phyloP scores from a whole-genome alignment of 2,797 vertebrate genomes.

The Loris lydekkerianus region DNA sequence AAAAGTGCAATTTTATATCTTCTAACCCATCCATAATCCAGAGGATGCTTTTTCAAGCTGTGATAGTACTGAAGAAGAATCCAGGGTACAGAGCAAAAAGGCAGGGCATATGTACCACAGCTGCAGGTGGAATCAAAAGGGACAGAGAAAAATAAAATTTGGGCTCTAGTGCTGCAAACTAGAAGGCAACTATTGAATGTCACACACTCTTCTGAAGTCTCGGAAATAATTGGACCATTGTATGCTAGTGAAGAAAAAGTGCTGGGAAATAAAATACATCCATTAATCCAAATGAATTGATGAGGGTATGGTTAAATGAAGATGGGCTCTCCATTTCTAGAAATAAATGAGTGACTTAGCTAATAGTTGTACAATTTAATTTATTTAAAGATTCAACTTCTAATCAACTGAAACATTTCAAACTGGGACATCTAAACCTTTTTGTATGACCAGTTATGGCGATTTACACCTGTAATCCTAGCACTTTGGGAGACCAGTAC shows the following conservation, averaged over 20 bases:
- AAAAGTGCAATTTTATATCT: neutral
- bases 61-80: neutral
- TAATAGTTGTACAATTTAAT: neutral
- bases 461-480: too few species aligned
- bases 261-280: neutral
- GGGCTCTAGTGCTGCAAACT: neutral
- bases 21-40: neutral
- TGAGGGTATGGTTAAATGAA: neutral
- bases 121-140: neutral
- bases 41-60: neutral
- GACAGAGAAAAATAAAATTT: neutral
- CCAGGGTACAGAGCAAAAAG: neutral
- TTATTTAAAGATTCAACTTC: neutral
- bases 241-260: neutral
- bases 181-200: neutral
- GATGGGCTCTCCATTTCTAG: neutral
- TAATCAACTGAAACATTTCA: neutral
- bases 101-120: neutral
- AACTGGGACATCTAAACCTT: neutral
- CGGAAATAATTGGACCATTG: neutral
- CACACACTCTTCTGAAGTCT: neutral
- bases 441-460: too few species aligned
- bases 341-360: neutral
- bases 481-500: too few species aligned
- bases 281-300: neutral